Evolutionary conservation across 2,113 vertebrate species (phyloP).

Genomic region (Actinemys pallida): DNA sequence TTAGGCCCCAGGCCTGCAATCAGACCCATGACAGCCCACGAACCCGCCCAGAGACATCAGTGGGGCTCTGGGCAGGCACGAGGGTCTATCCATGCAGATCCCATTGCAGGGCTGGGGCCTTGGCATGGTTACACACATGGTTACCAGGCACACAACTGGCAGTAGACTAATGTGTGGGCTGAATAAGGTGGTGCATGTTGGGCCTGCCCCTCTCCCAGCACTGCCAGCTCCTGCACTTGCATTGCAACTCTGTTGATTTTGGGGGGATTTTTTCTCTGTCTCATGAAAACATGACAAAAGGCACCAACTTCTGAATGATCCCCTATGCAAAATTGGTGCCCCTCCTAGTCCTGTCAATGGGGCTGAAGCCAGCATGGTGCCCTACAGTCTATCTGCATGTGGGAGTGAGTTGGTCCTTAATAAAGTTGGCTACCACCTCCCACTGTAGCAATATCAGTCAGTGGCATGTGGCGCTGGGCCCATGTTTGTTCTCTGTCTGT

Average conservation of each 20-base stretch:
- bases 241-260: background rate
- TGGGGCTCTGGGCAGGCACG: background rate
- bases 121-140: background rate
- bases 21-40: background rate
- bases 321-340: background rate
- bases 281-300: background rate
- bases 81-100: background rate
- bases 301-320: background rate
- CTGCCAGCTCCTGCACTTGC: background rate
- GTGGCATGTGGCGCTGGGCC: background rate
- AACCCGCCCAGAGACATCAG: rapidly evolving
- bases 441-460: background rate
- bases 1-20: background rate
- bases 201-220: background rate
- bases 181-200: background rate
- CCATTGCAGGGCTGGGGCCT: background rate
- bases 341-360: background rate
- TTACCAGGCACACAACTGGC: background rate
- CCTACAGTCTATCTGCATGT: background rate
- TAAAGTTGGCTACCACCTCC: background rate
- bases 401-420: background rate
- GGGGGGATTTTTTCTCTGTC: background rate
- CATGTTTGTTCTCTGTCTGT: background rate
- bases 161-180: background rate
- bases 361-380: background rate